Percentiles rank a stretch among this genome's conserved stretches.
These are phyloP conservation scores for Latrodectus elegans DNA, from an alignment of 2,888 invertebrate species.

Conservation along the genomic window DNA sequence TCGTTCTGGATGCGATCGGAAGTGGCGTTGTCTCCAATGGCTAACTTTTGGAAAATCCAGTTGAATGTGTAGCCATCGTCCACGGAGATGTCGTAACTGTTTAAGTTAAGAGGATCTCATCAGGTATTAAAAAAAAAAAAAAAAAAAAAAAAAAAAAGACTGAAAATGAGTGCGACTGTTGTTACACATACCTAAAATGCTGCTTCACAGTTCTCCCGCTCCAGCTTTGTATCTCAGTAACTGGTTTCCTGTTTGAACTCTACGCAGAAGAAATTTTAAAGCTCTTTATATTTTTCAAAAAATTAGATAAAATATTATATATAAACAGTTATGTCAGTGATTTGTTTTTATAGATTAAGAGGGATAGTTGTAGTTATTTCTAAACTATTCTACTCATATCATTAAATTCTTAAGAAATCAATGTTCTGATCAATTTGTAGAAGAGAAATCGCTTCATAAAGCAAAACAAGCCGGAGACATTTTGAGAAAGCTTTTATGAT, in stretches of 20 bases:
- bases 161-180: background rate
- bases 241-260: conserved; percentile 75
- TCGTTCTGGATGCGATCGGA: conserved; percentile 73
- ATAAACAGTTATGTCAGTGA: too few species aligned
- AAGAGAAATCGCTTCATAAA: too few species aligned
- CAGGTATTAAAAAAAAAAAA: background rate
- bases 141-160: background rate
- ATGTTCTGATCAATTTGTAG: too few species aligned
- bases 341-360: too few species aligned
- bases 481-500: too few species aligned
- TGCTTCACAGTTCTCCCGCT: conserved; percentile 74
- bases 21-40: conserved; percentile 72
- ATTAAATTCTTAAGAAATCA: too few species aligned
- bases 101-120: background rate
- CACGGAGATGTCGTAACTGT: conserved; percentile 74
- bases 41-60: conserved; percentile 77
- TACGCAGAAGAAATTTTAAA: conserved; percentile 67
- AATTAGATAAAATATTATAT: too few species aligned
- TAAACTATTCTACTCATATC: too few species aligned
- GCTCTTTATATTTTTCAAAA: too few species aligned
- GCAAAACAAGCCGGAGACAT: too few species aligned
- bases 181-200: conserved; percentile 72
- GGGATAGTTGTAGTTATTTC: too few species aligned
- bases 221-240: conserved; percentile 76
- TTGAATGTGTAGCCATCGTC: conserved; percentile 76